A percentile compares a stretch with the other conserved stretches of the same genome.
Conservation (phyloP, 2,113 vertebrate species). For the Tetraodon nigroviridis region DNA sequence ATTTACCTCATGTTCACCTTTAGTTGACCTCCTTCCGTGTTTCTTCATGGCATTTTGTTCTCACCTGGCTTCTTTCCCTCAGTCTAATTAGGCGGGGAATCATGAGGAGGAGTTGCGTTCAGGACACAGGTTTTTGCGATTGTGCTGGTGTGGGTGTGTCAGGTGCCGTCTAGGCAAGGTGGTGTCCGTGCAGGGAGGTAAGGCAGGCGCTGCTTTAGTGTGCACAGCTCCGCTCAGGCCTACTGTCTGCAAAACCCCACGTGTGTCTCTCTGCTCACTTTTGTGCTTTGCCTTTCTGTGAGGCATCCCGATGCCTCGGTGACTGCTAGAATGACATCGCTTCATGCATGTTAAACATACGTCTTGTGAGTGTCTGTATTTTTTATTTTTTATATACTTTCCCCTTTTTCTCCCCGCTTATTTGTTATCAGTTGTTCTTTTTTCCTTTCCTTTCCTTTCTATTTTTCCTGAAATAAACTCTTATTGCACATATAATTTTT, state of each 20-base stretch:
- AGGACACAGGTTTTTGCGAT: slow-evolving; percentile 59
- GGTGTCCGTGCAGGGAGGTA: slow-evolving; percentile 69
- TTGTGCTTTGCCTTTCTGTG: slow-evolving; percentile 70
- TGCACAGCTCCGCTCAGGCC: slow-evolving; percentile 72
- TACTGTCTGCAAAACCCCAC: slow-evolving; percentile 70
- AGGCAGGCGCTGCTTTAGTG: slow-evolving; percentile 74
- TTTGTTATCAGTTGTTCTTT: slow-evolving; percentile 25
- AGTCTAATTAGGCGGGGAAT: slow-evolving; percentile 63
- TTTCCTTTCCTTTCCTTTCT: slow-evolving; percentile 26
- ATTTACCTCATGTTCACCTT: slow-evolving; percentile 59
- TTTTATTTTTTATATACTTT: slow-evolving; percentile 32
- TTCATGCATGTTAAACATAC: slow-evolving; percentile 75
- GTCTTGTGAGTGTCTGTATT: slow-evolving; percentile 65
- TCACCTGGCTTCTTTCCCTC: slow-evolving; percentile 74
- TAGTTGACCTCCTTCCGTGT: slow-evolving; percentile 61
- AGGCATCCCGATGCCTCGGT: slow-evolving; percentile 66
- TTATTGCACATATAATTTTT: slow-evolving; percentile 67
- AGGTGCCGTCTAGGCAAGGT: slow-evolving; percentile 67
- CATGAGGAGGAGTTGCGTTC: slow-evolving; percentile 65
- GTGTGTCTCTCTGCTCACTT: slow-evolving; percentile 72
- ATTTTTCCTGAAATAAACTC: slow-evolving; percentile 38
- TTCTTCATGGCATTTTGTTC: slow-evolving; percentile 70
- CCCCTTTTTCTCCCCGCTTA: slow-evolving; percentile 50
- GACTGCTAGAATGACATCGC: slow-evolving; percentile 65
- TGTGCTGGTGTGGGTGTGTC: slow-evolving; percentile 68